Evolutionary conservation across 1,140 invertebrate species (phyloP).

Genomic region (Ditylenchus dipsaci): DNA sequence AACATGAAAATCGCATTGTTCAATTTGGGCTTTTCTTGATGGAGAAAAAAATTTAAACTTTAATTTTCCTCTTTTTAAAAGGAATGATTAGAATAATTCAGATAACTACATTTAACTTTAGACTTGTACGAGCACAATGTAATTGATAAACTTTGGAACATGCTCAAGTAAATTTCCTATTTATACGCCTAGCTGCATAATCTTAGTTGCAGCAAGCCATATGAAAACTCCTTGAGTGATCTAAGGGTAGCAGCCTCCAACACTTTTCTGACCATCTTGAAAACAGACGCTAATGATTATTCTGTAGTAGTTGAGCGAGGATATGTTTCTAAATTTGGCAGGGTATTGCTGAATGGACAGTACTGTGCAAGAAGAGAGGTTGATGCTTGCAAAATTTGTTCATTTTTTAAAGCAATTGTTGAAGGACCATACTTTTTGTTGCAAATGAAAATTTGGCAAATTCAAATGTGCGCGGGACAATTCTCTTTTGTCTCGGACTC

Average conservation of each 20-base stretch:
- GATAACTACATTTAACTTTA: no score
- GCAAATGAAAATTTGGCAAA: no score
- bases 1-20: no score
- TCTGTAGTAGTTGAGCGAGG: background rate
- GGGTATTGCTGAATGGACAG: background rate
- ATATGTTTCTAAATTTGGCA: background rate
- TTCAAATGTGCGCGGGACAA: no score
- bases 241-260: background rate
- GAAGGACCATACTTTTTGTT: no score
- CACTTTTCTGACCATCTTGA: background rate
- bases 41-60: no score
- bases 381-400: background rate
- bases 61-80: no score
- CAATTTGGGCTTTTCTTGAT: no score
- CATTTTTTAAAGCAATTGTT: no score
- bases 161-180: background rate
- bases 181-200: no score
- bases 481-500: no score
- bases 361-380: background rate
- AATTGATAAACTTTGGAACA: background rate
- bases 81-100: no score
- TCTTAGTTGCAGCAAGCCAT: background rate
- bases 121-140: background rate
- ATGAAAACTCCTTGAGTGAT: background rate
- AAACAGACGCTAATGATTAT: background rate